Evolutionary conservation across 2,113 vertebrate species (phyloP).

Genomic region (Platysteira castanea): DNA sequence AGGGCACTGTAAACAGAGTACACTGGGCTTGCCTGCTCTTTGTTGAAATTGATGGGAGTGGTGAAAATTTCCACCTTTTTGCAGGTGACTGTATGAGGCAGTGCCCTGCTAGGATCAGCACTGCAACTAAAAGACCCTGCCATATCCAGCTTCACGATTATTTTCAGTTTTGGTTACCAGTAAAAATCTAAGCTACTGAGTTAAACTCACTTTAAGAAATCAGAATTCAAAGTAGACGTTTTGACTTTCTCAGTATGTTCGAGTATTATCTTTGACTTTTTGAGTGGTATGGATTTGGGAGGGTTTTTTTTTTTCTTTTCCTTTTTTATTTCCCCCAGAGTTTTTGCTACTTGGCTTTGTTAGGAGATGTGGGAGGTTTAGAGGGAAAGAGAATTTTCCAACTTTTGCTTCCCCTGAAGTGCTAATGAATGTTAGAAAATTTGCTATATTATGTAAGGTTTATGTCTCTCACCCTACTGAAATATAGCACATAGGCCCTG

Average conservation of each 20-base stretch:
- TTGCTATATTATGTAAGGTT: background rate
- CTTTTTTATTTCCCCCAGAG: fast-evolving
- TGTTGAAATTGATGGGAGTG: background rate
- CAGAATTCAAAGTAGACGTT: background rate
- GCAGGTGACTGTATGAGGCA: background rate
- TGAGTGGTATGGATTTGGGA: background rate
- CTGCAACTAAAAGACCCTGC: background rate
- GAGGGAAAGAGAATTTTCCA: background rate
- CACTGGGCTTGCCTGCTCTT: background rate
- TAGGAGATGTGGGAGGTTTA: background rate
- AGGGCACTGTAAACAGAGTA: background rate
- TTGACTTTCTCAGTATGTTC: background rate
- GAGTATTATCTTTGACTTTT: background rate
- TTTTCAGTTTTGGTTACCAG: fast-evolving
- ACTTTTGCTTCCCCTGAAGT: background rate
- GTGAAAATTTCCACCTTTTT: background rate
- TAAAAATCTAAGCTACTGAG: background rate
- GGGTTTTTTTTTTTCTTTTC: fast-evolving
- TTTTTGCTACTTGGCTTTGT: background rate
- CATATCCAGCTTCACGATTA: background rate
- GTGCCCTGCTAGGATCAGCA: background rate
- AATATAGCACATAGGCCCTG: background rate
- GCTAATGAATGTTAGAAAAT: background rate
- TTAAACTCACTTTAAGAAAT: background rate
- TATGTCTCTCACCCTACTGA: background rate